phyloP scores from a whole-genome alignment of 2,797 vertebrate species.

The Borostomias antarcticus region DNA sequence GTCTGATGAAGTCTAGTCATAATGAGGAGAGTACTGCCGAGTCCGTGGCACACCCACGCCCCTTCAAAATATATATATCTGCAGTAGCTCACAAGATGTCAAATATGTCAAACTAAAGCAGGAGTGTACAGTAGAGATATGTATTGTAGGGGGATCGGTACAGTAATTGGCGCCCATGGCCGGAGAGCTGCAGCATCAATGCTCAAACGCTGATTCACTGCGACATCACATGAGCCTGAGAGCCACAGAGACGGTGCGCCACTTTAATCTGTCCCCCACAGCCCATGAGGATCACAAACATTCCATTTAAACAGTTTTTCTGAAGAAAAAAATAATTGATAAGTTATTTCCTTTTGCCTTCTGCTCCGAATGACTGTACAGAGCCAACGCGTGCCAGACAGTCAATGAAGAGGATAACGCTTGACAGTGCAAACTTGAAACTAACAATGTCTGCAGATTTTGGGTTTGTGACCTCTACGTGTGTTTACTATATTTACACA shows the following conservation, averaged over 20 bases:
- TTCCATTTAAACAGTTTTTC: constrained; percentile 25
- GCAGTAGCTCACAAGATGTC: constrained; percentile 33
- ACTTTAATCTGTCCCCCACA: constrained; percentile 35
- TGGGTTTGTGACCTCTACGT: not conserved
- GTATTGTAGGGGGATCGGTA: not conserved
- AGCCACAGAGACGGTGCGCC: constrained; percentile 25
- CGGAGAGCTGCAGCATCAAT: constrained; percentile 13
- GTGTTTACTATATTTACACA: not conserved
- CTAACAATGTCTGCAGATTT: no score
- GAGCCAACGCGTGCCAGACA: no score
- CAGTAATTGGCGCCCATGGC: constrained; percentile 27
- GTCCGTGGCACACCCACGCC: constrained; percentile 34
- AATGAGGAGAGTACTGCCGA: constrained; percentile 25
- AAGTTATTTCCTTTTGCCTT: not conserved
- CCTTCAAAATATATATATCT: constrained; percentile 40
- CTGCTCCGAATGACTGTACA: no score
- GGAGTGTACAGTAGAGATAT: constrained; percentile 14
- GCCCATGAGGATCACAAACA: constrained; percentile 22
- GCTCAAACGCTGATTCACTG: constrained; percentile 25
- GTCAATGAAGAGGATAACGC: no score
- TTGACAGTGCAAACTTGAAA: no score
- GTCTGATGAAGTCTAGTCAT: constrained; percentile 9
- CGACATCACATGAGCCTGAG: constrained; percentile 35
- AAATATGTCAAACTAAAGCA: constrained; percentile 34
- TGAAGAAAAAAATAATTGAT: not conserved